Percentiles rank a stretch among this genome's conserved stretches.
Conservation (phyloP, 2,888 invertebrate genomes). For the Copidosoma aretas region DNA sequence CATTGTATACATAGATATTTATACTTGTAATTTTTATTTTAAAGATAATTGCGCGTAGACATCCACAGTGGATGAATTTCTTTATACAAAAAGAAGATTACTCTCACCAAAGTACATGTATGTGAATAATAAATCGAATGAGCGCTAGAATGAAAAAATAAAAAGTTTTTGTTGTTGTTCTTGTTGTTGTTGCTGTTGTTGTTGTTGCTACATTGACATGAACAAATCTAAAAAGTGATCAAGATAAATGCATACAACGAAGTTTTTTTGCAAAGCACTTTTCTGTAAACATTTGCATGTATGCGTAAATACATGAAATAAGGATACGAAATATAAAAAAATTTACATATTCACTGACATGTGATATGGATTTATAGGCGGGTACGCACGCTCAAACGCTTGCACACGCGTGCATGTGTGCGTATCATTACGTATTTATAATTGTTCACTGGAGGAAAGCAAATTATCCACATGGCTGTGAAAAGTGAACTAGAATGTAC, state of each 20-base stretch:
- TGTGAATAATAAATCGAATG: constrained; percentile 39
- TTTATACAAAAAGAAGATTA: constrained; percentile 43
- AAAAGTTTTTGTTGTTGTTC: too few species aligned
- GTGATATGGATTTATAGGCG: constrained; percentile 42
- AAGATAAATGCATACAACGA: constrained; percentile 19
- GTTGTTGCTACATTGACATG: constrained; percentile 40
- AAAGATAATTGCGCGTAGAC: constrained; percentile 27
- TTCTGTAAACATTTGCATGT: constrained; percentile 41
- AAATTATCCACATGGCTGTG: constrained; percentile 63
- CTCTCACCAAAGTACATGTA: constrained; percentile 55
- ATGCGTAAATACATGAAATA: constrained; percentile 33
- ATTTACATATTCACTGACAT: constrained; percentile 42
- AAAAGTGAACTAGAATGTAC: constrained; percentile 63
- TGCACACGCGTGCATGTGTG: constrained; percentile 34
- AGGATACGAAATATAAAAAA: constrained; percentile 35
- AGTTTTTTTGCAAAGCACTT: constrained; percentile 22
- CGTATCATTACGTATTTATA: constrained; percentile 48
- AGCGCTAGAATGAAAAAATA: constrained; percentile 10
- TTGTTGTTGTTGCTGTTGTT: constrained; percentile 34
- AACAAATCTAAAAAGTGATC: constrained; percentile 32
- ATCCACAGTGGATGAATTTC: constrained; percentile 34
- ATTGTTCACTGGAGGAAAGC: constrained; percentile 62
- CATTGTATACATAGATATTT: constrained; percentile 19
- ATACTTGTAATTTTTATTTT: constrained; percentile 36
- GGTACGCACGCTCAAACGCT: constrained; percentile 33